Percentiles rank a stretch among this genome's conserved stretches.
Conservation (phyloP, 2,797 vertebrate species). For the Crocodylus rhombifer region DNA sequence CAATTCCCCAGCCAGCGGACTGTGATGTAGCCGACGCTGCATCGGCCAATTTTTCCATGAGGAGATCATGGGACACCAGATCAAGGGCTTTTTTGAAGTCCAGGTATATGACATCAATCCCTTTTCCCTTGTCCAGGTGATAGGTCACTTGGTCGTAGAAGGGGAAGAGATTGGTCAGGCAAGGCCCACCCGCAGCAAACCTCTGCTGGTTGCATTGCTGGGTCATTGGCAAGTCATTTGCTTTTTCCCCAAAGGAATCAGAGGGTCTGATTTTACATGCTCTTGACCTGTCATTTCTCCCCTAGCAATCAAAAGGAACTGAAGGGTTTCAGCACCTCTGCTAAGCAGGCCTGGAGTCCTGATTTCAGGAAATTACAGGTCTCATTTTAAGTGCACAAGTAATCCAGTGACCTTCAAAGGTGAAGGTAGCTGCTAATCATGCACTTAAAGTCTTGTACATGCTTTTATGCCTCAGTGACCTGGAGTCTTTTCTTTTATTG, state of each 20-base stretch:
- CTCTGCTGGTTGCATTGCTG: neutral
- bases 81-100: too few species aligned
- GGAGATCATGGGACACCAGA: too few species aligned
- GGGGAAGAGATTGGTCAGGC: too few species aligned
- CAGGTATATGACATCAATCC: too few species aligned
- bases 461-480: neutral
- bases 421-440: neutral
- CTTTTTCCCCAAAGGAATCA: neutral
- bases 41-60: too few species aligned
- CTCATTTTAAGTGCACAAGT: neutral
- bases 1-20: too few species aligned
- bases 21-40: too few species aligned
- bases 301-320: neutral
- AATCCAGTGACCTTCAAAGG: neutral
- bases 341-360: neutral
- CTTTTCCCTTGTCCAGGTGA: too few species aligned
- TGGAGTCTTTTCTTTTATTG: accelerated
- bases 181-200: too few species aligned
- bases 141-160: too few species aligned
- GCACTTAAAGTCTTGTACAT: accelerated
- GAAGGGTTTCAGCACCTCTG: neutral
- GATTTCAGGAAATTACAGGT: neutral
- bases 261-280: neutral
- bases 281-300: neutral
- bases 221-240: neutral